Base-by-base conservation (phyloP, 2,797 vertebrate species). In the Gadopsis marmoratus region DNA sequence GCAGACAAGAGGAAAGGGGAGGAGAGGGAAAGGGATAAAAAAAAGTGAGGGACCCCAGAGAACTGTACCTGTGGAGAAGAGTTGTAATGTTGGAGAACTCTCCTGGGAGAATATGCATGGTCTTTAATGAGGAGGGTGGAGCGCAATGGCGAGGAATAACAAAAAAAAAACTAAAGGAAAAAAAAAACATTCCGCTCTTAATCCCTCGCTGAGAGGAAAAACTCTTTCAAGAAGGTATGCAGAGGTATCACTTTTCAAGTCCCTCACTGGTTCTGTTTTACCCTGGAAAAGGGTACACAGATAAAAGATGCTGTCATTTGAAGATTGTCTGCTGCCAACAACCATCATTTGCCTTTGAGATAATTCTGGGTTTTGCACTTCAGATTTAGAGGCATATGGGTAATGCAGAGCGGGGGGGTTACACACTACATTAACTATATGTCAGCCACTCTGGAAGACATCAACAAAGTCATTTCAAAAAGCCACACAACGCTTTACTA, bases 31-130 rank as follows among this genome's bases (percentile, higher is more conserved):
- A 78, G 66, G 82, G 81, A 89, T 88, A 67, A 86, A 82, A 87
- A 85, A 88, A 90, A 92, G 88, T 85, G 79, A 93, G 83, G 95
- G 95, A 93, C 96, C 93, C 96, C 93, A 93, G 96, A 97, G 97
- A 97, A 95, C 89, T 92, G 91, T 92, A 93, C 93, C 96, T 96
- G 95, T 96, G 95, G 94, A 96, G 96, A 90, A 89, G 91, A 89
- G 89, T 87, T 90, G 90, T 91, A 92, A 91, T 87, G 90, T 90
- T 86, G 86, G 86, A 87, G 88, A 88, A 91, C 85, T 93, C 93
- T 94, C 94, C 83, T 83, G 92, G 94, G 93, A 93, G 87, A 85
- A 89, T 92, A 93, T 92, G 91, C 92, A 91, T 85, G 89, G 90
- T 92, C 91, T 92, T 93, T 94, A 94, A 94, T 94, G 93, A 94